Base-by-base conservation (phyloP, 2,113 vertebrate species). In the Geococcyx californianus region DNA sequence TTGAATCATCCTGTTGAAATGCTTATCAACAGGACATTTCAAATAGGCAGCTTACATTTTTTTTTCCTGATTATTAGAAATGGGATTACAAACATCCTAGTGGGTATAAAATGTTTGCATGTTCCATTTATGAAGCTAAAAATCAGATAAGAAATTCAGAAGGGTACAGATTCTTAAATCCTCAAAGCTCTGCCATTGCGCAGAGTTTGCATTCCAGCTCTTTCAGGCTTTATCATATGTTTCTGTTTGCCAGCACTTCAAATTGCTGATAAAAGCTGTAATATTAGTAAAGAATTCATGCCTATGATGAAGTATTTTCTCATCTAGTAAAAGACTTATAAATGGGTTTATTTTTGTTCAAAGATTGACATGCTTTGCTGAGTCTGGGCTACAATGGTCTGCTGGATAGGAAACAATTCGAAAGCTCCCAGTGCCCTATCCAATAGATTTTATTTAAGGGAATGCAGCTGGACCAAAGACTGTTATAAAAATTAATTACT, bases 111-210 rank as follows among this genome's bases (percentile, higher is more conserved):
- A 82, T 44, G 75, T 67, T 67, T 87, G 34, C 8, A 36, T 56
- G 38, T 86, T 94, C 72, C 63, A 66, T 24, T 95, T 70, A 54
- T 1, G 31, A 87, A 91, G 31, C 42, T 63, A 86, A 94, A 89
- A 88, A 94, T 90, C 91, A 96, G 89, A 82, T 83, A 91, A 76
- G 40, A 62, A 70, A 86, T 83, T 80, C 89, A 86, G 90, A 93
- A 91, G 64, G 42, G n/a, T 34, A 11, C 11, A 87, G 44, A 88
- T 33, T 84, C 54, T 52, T 74, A 90, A 93, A 95, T 62, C 60
- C 51, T 84, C 78, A 24, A 40, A 85, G 70, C 55, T 73, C 45
- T 77, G 38, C 49, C 59, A 42, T 3, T 73, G 45, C n/a, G 64
- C 3, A 89, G 47, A 74, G 67, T 87, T 77, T 55, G 7, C 21